phyloP scores from a whole-genome alignment of 2,113 vertebrate species.

The Crotalus tigris region DNA sequence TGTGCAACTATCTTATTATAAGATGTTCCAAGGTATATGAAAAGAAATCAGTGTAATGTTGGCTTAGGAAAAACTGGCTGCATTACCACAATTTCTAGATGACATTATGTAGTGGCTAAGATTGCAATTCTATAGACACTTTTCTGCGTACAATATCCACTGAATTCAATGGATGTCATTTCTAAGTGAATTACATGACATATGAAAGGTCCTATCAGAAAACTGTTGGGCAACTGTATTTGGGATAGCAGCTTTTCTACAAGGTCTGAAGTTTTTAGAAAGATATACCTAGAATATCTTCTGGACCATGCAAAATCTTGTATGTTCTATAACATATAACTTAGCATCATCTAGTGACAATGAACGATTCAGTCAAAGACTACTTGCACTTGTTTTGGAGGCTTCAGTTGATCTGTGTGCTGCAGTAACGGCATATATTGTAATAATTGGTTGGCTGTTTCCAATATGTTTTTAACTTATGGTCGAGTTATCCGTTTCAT shows the following conservation, averaged over 20 bases:
- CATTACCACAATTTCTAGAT: not conserved
- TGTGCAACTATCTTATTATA: not conserved
- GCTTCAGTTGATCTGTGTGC: not conserved
- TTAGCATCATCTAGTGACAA: not conserved
- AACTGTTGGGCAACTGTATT: not conserved
- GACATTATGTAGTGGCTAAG: not conserved
- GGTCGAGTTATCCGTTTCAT: not conserved
- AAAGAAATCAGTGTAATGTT: not conserved
- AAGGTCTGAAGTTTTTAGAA: not conserved
- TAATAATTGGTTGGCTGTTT: not conserved
- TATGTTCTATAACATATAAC: not conserved
- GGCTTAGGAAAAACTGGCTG: not conserved
- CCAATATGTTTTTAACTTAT: not conserved
- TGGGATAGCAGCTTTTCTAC: not conserved
- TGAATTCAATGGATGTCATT: not conserved
- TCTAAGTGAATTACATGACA: not conserved
- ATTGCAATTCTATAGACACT: not conserved
- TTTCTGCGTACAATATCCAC: not conserved
- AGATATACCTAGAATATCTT: not conserved
- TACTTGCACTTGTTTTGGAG: not conserved
- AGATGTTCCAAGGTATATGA: not conserved
- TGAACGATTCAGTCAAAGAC: not conserved
- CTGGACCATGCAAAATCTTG: not conserved
- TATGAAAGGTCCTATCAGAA: not conserved
- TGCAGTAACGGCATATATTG: not conserved